Evolutionary conservation across 1,140 invertebrate species (phyloP).

Genomic region (Drosophila lowei): DNA sequence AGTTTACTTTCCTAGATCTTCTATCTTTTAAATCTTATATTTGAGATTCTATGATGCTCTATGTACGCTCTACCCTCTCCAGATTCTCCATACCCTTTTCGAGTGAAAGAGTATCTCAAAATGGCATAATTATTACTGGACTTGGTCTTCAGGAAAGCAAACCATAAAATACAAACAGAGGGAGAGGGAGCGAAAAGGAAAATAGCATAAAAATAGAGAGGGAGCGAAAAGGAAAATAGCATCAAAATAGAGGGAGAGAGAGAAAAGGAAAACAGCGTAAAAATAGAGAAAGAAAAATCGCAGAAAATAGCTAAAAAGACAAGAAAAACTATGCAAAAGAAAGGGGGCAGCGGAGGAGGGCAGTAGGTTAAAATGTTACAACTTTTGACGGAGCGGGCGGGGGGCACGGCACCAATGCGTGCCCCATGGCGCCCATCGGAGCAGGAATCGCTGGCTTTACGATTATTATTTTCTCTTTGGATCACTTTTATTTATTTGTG

Average conservation of each 20-base stretch:
- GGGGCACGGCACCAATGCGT: constrained; percentile 23
- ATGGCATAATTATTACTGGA: constrained; percentile 53
- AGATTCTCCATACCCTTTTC: background rate
- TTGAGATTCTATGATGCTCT: too few species aligned
- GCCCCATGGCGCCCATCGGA: constrained; percentile 56
- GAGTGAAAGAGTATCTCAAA: constrained; percentile 24
- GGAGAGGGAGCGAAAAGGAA: background rate
- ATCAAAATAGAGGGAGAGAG: background rate
- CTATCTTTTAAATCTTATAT: too few species aligned
- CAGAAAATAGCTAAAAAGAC: constrained; percentile 16
- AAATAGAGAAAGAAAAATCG: too few species aligned
- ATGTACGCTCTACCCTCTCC: background rate
- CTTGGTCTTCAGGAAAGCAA: constrained; percentile 19
- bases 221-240: background rate
- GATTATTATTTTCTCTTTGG: background rate
- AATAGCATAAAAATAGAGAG: background rate
- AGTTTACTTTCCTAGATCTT: too few species aligned
- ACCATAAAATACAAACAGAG: too few species aligned
- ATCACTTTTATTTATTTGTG: constrained; percentile 41
- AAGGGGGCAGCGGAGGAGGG: too few species aligned
- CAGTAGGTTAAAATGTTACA: too few species aligned
- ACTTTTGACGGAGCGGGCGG: too few species aligned
- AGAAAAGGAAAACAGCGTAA: background rate
- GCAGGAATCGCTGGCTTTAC: constrained; percentile 1
- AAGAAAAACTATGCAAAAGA: constrained; percentile 20